Evolutionary conservation across 2,888 invertebrate species (phyloP), one percentile per base, ranked within the genome.

Genomic region (Acrobasis repandana): DNA sequence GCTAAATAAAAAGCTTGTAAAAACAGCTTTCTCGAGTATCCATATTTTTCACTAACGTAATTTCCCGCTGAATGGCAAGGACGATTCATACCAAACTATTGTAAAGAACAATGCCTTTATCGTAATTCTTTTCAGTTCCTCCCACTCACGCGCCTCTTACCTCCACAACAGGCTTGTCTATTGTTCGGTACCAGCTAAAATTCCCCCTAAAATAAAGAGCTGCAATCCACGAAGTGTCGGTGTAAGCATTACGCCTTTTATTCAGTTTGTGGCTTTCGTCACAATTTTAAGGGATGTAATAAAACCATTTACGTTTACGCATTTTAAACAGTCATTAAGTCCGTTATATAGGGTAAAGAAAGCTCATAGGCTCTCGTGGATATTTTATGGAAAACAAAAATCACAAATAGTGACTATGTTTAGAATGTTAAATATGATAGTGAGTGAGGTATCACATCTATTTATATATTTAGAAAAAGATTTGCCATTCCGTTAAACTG

Each of bases 161-260:
- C 71, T 62, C 70, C 70, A 70, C 69, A 71, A 76, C 74, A 70
- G 73, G 67, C 64, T 47, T 58, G 65, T 67, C 72, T 64, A 68
- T 82, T 82, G 82, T 83, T 79, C 69, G 62, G 38, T 62, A 68
- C 74, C 68, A 70, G 73, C 72, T 70, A 63, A 69, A 75, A 70
- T 72, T 72, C 75, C 68, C 66, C 62, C 67, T 43, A 64, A 67
- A 65, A 67, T 63, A 63, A 65, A 60, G 63, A 60, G 63, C 65
- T 67, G 60, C 65, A 65, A 70, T 73, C 65, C 63, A 64, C 60
- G 57, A 48, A 38, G 58, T 54, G 48, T 56, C 28, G 61, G 56
- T 61, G 62, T 48, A 61, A 28, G 5, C 28, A 20, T 50, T 11
- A 33, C 14, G 3, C 54, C 18, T 47, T n/a, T 48, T 28, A 28